Percentiles rank a stretch among this genome's conserved stretches.
Evolutionary conservation across 2,888 invertebrate genomes (phyloP).

Genomic region (Ceraclea dissimilis): DNA sequence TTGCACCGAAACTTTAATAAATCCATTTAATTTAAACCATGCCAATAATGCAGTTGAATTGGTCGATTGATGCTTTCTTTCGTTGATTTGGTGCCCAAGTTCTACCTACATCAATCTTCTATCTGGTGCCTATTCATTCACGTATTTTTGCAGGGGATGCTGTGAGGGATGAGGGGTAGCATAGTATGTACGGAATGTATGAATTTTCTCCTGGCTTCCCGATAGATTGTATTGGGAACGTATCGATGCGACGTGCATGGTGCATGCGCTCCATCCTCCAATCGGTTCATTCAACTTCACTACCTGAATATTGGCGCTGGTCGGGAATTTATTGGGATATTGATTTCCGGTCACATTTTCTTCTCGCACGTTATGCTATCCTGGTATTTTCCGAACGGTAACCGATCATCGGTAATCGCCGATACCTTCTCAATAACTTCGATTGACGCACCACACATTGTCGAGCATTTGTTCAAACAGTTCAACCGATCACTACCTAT

Average conservation of each 20-base stretch:
- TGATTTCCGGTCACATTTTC: constrained; percentile 45
- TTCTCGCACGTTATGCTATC: constrained; percentile 39
- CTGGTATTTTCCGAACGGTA: constrained; percentile 50
- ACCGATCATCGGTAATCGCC: constrained; percentile 51
- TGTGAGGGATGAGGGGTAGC: background rate
- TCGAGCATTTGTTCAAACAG: background rate
- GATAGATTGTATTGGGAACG: background rate
- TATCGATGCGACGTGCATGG: constrained; percentile 16
- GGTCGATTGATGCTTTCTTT: too few species aligned
- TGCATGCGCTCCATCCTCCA: constrained; percentile 31
- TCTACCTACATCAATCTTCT: too few species aligned
- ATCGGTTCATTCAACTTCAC: constrained; percentile 34
- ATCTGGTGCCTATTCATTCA: background rate
- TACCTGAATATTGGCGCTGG: constrained; percentile 17
- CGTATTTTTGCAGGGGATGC: background rate
- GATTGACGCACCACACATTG: background rate
- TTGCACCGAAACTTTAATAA: too few species aligned
- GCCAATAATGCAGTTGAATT: too few species aligned
- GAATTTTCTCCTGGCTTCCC: background rate
- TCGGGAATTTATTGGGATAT: constrained; percentile 42
- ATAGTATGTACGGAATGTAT: background rate
- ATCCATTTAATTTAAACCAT: too few species aligned
- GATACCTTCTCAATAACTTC: constrained; percentile 41
- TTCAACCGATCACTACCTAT: too few species aligned
- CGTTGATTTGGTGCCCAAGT: too few species aligned